These are phyloP conservation scores for Nannoperca obscura DNA, from an alignment of 2,797 vertebrate species.

Conservation along the genomic window DNA sequence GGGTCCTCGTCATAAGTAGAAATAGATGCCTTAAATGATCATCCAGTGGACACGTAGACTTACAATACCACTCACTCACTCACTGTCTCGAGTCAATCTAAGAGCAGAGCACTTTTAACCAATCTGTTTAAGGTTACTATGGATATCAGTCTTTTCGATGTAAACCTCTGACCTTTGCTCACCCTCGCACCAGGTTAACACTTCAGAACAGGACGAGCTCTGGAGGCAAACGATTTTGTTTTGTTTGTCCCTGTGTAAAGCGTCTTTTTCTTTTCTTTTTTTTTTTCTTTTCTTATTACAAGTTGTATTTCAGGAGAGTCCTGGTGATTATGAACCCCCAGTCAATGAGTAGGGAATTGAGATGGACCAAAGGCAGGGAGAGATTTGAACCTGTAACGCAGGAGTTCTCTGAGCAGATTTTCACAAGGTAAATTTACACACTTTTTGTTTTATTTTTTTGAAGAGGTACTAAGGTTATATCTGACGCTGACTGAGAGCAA, in stretches of 20 bases:
- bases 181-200: conserved; percentile 37
- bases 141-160: conserved; percentile 61
- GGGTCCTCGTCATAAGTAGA: conserved; percentile 61
- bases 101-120: conserved; percentile 79
- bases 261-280: conserved; percentile 62
- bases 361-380: conserved; percentile 95
- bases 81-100: conserved; percentile 26
- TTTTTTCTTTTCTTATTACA: conserved; percentile 40
- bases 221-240: conserved; percentile 64
- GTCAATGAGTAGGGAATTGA: conserved; percentile 65
- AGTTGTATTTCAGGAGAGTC: conserved; percentile 52
- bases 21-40: conserved; percentile 81
- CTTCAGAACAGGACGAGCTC: conserved; percentile 75
- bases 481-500: conserved; percentile 60
- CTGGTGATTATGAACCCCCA: conserved; percentile 69
- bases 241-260: conserved; percentile 71
- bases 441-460: conserved; percentile 8
- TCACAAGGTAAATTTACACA: conserved; percentile 19
- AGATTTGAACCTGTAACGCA: conserved; percentile 70
- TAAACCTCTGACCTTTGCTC: conserved; percentile 47
- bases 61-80: conserved; percentile 45
- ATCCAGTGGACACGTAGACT: conserved; percentile 41
- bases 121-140: conserved; percentile 54
- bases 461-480: conserved; percentile 81
- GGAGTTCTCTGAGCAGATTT: conserved; percentile 35